These are phyloP conservation scores for Muscina levida DNA, from an alignment of 2,888 invertebrate genomes.

Conservation along the genomic window DNA sequence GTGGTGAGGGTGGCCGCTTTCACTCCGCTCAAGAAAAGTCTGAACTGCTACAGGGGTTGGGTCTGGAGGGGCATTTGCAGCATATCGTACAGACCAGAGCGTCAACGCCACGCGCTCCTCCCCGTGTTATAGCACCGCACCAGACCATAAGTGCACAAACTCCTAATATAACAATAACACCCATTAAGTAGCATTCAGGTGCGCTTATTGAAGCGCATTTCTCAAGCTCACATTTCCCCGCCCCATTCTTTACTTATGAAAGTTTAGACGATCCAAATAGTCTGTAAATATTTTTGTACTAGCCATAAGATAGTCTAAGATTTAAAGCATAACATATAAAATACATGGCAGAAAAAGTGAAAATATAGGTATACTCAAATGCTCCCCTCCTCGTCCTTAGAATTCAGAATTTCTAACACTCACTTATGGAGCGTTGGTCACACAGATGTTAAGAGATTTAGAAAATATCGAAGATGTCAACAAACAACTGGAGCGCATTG, in stretches of 20 bases:
- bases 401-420: constrained; percentile 98
- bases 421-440: constrained; percentile 98
- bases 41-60: constrained; percentile 68
- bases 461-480: constrained; percentile 99
- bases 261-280: constrained; percentile 28
- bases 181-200: constrained; percentile 74
- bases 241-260: constrained; percentile 49
- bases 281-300: constrained; percentile 53
- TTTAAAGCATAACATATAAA: constrained; percentile 33
- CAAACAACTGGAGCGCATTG: constrained; percentile 96
- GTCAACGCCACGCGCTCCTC: constrained; percentile 73
- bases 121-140: constrained; percentile 79
- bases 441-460: constrained; percentile 97
- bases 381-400: constrained; percentile 80
- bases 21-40: constrained; percentile 84
- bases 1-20: constrained; percentile 98
- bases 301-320: constrained; percentile 62
- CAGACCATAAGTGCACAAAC: constrained; percentile 77
- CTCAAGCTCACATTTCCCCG: constrained; percentile 47
- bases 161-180: constrained; percentile 78
- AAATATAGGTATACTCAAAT: constrained; percentile 27
- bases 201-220: constrained; percentile 61
- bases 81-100: constrained; percentile 63
- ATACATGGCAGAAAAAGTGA: constrained; percentile 48
- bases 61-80: constrained; percentile 60